These are phyloP conservation scores for Lumbricus terrestris DNA, from an alignment of 2,888 invertebrate genomes.

Conservation along the genomic window DNA sequence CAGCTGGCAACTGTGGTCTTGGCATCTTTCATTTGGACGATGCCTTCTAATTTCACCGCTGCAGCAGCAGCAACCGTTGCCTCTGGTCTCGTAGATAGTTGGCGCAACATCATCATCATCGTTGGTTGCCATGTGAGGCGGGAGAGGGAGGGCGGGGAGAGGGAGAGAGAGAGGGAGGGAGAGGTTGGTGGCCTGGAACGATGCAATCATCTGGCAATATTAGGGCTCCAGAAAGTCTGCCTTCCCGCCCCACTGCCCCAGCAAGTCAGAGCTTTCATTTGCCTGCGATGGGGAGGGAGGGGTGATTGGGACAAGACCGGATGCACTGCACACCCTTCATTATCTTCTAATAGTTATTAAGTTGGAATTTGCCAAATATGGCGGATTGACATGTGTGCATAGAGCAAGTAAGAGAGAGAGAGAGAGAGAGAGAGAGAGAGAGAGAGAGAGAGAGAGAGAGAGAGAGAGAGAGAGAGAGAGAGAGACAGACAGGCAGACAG, in stretches of 20 bases:
- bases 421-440: too few species aligned
- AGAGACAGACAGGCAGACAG: too few species aligned
- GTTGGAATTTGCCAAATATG: background rate
- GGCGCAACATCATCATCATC: background rate
- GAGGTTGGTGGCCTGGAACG: background rate
- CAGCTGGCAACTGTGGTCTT: background rate
- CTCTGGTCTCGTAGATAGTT: background rate
- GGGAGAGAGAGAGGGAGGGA: too few species aligned
- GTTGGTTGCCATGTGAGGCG: background rate
- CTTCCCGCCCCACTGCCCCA: background rate
- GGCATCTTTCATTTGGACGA: background rate
- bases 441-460: too few species aligned
- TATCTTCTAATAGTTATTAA: background rate
- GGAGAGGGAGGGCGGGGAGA: too few species aligned
- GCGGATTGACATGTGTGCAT: too few species aligned
- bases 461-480: too few species aligned
- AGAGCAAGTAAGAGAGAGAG: too few species aligned
- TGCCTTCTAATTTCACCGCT: background rate
- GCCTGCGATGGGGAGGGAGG: background rate
- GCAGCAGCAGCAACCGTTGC: too few species aligned
- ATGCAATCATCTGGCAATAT: background rate
- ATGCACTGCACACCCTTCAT: background rate
- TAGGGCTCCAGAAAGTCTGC: background rate
- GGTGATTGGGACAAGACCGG: background rate
- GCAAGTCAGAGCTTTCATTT: background rate